Percentiles rank a stretch among this genome's conserved stretches.
phyloP scores from a whole-genome alignment of 2,888 invertebrate genomes.

The Ctena decussata region DNA sequence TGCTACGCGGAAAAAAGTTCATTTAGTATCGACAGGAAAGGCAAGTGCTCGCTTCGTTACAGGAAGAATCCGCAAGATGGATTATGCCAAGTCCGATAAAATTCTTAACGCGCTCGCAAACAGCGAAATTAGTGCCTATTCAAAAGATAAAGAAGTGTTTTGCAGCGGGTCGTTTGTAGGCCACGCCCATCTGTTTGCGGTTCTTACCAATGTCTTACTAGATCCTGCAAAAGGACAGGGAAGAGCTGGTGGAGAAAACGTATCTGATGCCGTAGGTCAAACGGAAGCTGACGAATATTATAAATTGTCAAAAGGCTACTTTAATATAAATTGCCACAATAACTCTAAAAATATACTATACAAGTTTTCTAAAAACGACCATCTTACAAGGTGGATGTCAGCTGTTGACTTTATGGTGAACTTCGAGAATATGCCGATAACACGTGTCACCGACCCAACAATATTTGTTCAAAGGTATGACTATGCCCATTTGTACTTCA shows the following conservation, averaged over 20 bases:
- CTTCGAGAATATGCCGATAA: conserved; percentile 88
- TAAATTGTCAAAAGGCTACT: conserved; percentile 67
- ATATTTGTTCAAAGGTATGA: conserved; percentile 77
- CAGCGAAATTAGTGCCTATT: too few relatives aligned
- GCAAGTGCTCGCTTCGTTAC: too few relatives aligned
- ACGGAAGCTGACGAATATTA: conserved; percentile 73
- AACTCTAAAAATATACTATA: not conserved
- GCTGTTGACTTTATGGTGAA: not conserved
- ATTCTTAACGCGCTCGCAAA: too few relatives aligned
- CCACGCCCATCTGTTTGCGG: conserved; percentile 59
- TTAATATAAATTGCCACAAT: conserved; percentile 66
- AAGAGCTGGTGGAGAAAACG: conserved; percentile 70
- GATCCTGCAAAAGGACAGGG: conserved; percentile 63
- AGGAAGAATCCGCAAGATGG: too few relatives aligned
- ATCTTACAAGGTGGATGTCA: not conserved
- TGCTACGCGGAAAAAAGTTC: too few relatives aligned
- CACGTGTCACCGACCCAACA: conserved; percentile 41
- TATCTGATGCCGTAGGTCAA: conserved; percentile 72
- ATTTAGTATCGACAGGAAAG: too few relatives aligned
- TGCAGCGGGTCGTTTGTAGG: conserved; percentile 62
- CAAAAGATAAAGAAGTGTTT: not conserved
- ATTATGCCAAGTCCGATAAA: too few relatives aligned
- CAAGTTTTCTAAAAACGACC: not conserved
- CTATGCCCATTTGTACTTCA: conserved; percentile 81
- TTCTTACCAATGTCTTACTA: conserved; percentile 58